Evolutionary conservation across 2,797 vertebrate species (phyloP), one percentile per base, ranked within the genome.

Genomic region (Tokudaia tokunoshimensis): DNA sequence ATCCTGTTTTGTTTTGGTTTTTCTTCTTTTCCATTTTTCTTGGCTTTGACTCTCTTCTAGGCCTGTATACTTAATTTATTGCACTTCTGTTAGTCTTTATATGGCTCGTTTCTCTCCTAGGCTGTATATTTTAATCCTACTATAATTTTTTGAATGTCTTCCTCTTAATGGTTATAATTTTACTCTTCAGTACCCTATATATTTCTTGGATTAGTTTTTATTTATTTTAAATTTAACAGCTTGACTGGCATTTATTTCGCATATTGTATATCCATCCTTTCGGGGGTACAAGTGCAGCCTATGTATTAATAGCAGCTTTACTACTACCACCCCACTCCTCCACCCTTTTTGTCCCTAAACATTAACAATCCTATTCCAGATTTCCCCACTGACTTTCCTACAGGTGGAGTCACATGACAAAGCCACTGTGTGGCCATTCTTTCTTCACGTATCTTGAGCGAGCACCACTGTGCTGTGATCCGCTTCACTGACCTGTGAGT

Each of bases 131-230:
- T 96, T 65, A 95, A 95, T 90, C 52, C 65, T 44, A 52, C 50
- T 74, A 5, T 72, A 90, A 92, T 67, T 81, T 81, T 91, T 88
- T 52, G 72, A 79, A 84, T 57, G 67, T 44, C 3, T 12, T 12
- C 63, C 89, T 78, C 89, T 93, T 96, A 95, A 88, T 90, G 91
- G 44, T 20, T 44, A 24, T 89, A 81, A 96, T 90, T 96, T 96
- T 93, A 94, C 84, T 94, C 76, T 83, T 75, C 26, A 90, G n/a
- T 31, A 41, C 24, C 34, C 55, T 94, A 37, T 94, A 76, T 14
- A 8, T 87, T 65, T 91, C 44, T 44, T 96, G 82, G 63, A 55
- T 91, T 83, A 24, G 52, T 55, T 57, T 24, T 79, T 41, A 63
- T 85, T 44, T 80, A 44, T 80, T 72, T 83, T 89, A 52, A 44